Base-by-base conservation (phyloP, 2,888 invertebrate species). In the Mythimna vitellina region DNA sequence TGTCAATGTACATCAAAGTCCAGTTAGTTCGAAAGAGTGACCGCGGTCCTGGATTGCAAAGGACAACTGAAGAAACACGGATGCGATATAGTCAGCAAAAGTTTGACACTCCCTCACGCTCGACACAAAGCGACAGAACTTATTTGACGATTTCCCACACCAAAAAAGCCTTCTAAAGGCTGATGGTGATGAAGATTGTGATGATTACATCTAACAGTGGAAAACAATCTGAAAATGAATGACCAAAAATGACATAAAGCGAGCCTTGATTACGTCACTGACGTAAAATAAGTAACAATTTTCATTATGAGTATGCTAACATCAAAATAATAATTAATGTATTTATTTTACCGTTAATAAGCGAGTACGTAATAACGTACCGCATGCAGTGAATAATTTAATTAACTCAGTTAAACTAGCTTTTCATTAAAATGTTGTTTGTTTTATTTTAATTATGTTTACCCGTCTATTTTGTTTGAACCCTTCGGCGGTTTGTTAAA, bases 371-470 rank as follows among this genome's bases (percentile, higher is more conserved):
- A 67, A 65, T 69, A 72, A 62, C 61, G 58, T 63, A 72, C 72
- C 81, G 70, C 82, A 70, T 83, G 81, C 83, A 81, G 66, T 79
- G 70, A 84, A 73, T 80, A 74, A 82, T 82, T 82, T 65, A 79
- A 81, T 76, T 72, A 82, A 80, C 65, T 51, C 51, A 46, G 22
- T 29, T 32, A 62, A 70, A 81, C 70, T 69, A 65, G 69, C 71
- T 64, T 67, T 76, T 74, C 54, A 80, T 74, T 65, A 80, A 64
- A 73, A 46, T 60, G 56, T 32, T 71, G 69, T 73, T 75, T 72
- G 51, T 71, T 74, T 56, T 49, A 70, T 35, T 70, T 76, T 49
- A 74, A 82, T 78, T 71, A 68, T 73, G 61, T 79, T 66, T 49
- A 75, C 29, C 51, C 62, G 54, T 63, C 35, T 56, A 68, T 73